Evolutionary conservation across 2,797 vertebrate genomes (phyloP).

Genomic region (Enteromius trimaculatus): DNA sequence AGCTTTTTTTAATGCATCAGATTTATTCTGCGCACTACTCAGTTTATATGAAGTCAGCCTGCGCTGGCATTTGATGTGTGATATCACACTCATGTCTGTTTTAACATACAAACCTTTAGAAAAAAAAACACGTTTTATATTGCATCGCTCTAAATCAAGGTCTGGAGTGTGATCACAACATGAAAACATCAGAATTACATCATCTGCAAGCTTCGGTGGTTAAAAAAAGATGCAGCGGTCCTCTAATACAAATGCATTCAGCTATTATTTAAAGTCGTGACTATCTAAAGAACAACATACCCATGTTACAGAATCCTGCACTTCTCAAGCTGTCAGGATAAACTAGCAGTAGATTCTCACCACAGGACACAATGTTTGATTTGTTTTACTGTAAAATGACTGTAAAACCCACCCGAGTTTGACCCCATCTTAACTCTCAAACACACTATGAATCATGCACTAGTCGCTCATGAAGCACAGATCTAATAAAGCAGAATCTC

Average conservation of each 20-base stretch:
- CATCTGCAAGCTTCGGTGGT: not conserved
- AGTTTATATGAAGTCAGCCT: not conserved
- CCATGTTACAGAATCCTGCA: not conserved
- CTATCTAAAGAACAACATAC: not conserved
- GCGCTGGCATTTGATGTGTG: not conserved
- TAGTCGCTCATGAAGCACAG: conserved; percentile 1
- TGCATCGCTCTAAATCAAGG: not conserved
- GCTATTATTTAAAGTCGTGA: not conserved
- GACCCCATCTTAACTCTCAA: not conserved
- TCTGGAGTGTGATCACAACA: not conserved
- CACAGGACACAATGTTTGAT: not conserved
- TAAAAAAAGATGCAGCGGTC: not conserved
- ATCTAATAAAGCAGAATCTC: conserved; percentile 34
- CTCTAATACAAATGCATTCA: not conserved
- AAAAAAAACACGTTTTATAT: not conserved
- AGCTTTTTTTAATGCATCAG: not conserved
- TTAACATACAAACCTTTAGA: not conserved
- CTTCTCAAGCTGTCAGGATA: not conserved
- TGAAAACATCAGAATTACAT: not conserved
- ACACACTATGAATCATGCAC: conserved; percentile 1
- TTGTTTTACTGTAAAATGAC: not conserved
- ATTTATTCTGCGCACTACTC: not conserved
- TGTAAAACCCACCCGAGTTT: not conserved
- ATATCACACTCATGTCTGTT: not conserved
- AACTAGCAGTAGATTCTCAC: not conserved